Conservation (phyloP, 1,140 invertebrate genomes). For the Pentalonia nigronervosa region DNA sequence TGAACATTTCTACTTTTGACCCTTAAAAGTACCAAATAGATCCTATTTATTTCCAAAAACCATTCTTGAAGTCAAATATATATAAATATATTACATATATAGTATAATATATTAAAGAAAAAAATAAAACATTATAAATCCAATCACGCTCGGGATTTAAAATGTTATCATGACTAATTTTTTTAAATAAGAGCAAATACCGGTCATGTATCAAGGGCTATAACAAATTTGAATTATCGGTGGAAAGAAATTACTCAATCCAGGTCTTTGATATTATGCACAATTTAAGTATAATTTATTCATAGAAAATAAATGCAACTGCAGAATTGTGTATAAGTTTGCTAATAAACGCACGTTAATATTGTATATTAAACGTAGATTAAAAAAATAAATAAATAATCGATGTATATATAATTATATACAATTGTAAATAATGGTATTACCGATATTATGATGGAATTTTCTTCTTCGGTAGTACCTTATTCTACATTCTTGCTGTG, state of each 20-base stretch:
- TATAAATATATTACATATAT: too few species aligned
- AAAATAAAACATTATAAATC: too few species aligned
- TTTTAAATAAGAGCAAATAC: background rate
- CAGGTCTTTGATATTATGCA: background rate
- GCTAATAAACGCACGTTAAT: background rate
- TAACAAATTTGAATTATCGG: background rate
- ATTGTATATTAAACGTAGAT: background rate
- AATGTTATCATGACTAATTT: background rate
- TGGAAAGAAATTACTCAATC: background rate
- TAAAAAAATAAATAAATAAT: background rate
- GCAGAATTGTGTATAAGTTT: background rate
- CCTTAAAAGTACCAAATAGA: too few species aligned
- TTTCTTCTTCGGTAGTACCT: background rate
- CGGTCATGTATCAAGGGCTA: background rate
- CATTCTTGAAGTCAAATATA: too few species aligned
- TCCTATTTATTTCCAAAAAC: too few species aligned
- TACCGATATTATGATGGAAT: background rate
- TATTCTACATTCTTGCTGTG: background rate
- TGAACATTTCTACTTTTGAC: too few species aligned
- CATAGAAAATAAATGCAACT: background rate
- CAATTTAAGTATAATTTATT: background rate
- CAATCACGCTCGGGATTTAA: background rate
- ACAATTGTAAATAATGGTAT: background rate
- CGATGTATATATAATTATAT: background rate
- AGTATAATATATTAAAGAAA: too few species aligned